Conservation (phyloP, 2,113 vertebrate genomes). For the Nettapus auritus region DNA sequence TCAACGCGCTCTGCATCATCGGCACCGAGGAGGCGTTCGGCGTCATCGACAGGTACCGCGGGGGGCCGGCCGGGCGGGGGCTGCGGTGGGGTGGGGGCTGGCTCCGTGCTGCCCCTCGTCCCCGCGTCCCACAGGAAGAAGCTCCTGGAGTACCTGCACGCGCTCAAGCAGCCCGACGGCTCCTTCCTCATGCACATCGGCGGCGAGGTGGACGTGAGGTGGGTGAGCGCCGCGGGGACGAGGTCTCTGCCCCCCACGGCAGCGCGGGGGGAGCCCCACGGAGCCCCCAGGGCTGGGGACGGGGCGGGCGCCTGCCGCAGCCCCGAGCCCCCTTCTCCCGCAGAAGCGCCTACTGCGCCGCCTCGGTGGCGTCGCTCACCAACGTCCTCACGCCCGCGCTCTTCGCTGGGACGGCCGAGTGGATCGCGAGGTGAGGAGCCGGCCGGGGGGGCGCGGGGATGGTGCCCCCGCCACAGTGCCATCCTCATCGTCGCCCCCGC, state of each 20-base stretch:
- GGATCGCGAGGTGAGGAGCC: constrained; percentile 89
- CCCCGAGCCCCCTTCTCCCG: neutral
- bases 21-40: constrained; percentile 92
- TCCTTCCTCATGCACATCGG: constrained; percentile 96
- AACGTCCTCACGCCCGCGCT: constrained; percentile 86
- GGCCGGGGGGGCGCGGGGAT: fast-evolving
- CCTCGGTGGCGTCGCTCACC: constrained; percentile 92
- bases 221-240: constrained; percentile 14
- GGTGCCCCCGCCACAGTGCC: neutral
- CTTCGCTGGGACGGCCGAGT: constrained; percentile 90
- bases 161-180: constrained; percentile 91
- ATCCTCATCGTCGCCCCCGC: neutral
- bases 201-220: constrained; percentile 98
- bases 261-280: neutral
- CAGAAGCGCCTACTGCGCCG: constrained; percentile 94
- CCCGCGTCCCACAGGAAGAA: constrained; percentile 86
- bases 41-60: constrained; percentile 88
- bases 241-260: no score
- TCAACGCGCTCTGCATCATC: constrained; percentile 95
- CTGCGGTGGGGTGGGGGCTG: fast-evolving
- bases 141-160: constrained; percentile 90
- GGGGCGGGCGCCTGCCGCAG: neutral
- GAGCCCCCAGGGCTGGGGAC: neutral
- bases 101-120: neutral
- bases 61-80: neutral